These are phyloP conservation scores for Sarcoramphus papa DNA, from an alignment of 2,797 vertebrate genomes.

Conservation along the genomic window DNA sequence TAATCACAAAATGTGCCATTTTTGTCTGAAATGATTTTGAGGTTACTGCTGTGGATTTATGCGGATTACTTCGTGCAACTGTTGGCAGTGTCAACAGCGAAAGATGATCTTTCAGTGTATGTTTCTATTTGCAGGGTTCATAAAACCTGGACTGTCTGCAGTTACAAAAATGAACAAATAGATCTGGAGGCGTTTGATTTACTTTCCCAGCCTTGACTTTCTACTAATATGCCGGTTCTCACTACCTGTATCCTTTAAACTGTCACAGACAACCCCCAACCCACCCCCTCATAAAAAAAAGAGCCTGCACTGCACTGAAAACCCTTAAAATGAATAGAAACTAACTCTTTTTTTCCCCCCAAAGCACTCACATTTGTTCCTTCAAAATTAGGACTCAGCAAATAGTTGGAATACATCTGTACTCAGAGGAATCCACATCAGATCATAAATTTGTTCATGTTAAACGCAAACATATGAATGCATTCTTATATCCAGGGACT, in stretches of 20 bases:
- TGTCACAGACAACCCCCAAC: neutral
- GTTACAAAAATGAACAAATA: neutral
- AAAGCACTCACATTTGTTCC: constrained; percentile 13
- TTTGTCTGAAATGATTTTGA: neutral
- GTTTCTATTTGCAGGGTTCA: neutral
- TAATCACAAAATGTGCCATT: neutral
- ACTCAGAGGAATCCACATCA: constrained; percentile 67
- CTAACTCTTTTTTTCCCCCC: neutral
- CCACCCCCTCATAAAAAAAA: neutral
- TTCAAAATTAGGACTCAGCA: constrained; percentile 62
- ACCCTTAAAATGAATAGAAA: constrained; percentile 10
- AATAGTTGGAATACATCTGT: constrained; percentile 65
- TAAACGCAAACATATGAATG: constrained; percentile 69
- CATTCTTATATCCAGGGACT: constrained; percentile 34
- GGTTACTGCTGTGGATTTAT: neutral
- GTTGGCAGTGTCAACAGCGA: neutral
- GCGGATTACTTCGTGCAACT: neutral
- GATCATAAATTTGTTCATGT: constrained; percentile 71
- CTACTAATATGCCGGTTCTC: neutral
- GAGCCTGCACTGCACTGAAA: neutral
- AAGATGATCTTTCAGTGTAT: neutral
- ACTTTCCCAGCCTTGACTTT: neutral
- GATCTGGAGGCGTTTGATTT: neutral
- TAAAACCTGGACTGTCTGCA: neutral
- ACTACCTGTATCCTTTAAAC: neutral